phyloP scores from a whole-genome alignment of 2,797 vertebrate species.

The Taenioides sp. region DNA sequence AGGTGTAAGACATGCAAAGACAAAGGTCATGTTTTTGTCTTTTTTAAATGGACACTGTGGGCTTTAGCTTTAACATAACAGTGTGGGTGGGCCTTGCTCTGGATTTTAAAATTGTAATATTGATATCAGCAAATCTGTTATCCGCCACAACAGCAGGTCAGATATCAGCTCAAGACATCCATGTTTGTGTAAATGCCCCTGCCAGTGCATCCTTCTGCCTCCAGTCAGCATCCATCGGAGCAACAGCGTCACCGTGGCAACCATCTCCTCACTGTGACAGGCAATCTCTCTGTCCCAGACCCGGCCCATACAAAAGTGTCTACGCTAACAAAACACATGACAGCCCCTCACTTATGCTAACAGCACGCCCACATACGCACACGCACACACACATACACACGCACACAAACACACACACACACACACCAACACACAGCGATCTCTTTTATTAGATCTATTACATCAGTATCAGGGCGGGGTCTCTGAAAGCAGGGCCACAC shows the following conservation, averaged over 20 bases:
- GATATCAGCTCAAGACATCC: no score
- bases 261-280: slow-evolving; percentile 62
- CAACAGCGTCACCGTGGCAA: slow-evolving; percentile 60
- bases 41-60: no score
- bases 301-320: slow-evolving; percentile 72
- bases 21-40: no score
- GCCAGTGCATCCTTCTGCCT: slow-evolving; percentile 37
- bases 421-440: slow-evolving; percentile 3
- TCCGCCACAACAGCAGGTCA: no score
- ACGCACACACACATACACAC: no score
- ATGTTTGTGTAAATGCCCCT: slow-evolving; percentile 1
- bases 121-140: no score
- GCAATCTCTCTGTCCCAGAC: slow-evolving; percentile 61
- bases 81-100: no score
- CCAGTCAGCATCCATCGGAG: slow-evolving; percentile 49
- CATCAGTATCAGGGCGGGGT: slow-evolving; percentile 65
- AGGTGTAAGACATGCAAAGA: no score
- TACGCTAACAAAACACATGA: slow-evolving; percentile 75
- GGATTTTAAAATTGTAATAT: no score
- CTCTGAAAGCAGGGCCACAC: slow-evolving; percentile 35
- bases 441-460: slow-evolving; percentile 61
- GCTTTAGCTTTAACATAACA: no score
- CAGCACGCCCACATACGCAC: slow-evolving; percentile 28
- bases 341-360: slow-evolving; percentile 73
- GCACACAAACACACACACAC: no score